Conservation (phyloP, 2,888 invertebrate genomes). For the Diloba caeruleocephala region DNA sequence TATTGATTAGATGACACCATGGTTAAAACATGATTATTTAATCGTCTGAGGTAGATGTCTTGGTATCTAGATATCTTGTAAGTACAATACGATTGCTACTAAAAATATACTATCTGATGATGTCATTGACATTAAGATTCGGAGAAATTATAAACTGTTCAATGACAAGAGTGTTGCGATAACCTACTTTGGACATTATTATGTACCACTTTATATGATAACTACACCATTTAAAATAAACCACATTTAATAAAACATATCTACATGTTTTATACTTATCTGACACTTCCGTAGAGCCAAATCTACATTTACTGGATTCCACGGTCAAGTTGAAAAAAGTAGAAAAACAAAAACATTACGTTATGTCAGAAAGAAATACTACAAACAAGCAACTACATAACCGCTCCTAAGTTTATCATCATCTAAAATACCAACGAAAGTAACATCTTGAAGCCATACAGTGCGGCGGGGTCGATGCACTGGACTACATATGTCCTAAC, state of each 20-base stretch:
- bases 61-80: not conserved
- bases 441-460: constrained; percentile 77
- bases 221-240: constrained; percentile 18
- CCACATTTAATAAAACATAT: constrained; percentile 13
- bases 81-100: not conserved
- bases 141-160: constrained; percentile 1
- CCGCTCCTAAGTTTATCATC: constrained; percentile 64
- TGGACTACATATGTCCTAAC: constrained; percentile 73
- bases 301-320: constrained; percentile 24
- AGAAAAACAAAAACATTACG: constrained; percentile 44
- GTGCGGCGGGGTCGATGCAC: constrained; percentile 81
- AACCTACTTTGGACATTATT: constrained; percentile 16
- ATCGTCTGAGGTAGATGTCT: not conserved
- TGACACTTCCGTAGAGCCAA: constrained; percentile 26
- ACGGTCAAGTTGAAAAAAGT: constrained; percentile 37
- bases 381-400: constrained; percentile 56
- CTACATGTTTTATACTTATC: constrained; percentile 35
- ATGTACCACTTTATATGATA: constrained; percentile 20
- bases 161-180: constrained; percentile 8
- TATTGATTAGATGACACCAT: constrained; percentile 33
- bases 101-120: constrained; percentile 1
- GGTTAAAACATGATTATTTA: constrained; percentile 2
- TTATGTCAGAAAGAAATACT: constrained; percentile 43
- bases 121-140: not conserved
- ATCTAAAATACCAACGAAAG: constrained; percentile 80